Base-by-base conservation (phyloP, 2,797 vertebrate species). In the Anomalospiza imberbis region DNA sequence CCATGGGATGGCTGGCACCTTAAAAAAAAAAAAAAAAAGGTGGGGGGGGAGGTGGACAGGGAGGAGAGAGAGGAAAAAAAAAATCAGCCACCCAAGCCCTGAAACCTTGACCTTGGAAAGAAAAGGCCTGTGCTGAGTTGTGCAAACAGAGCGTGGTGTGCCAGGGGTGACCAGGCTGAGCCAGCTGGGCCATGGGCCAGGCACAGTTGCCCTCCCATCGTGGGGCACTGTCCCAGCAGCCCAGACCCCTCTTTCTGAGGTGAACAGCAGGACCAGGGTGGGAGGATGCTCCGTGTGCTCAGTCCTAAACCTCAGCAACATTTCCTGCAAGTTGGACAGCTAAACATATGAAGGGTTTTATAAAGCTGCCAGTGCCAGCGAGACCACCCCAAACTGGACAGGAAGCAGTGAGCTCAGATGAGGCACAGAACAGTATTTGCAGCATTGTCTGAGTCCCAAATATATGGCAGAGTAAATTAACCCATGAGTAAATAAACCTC, bases 401-500 rank as follows among this genome's bases (percentile, higher is more conserved):
- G 51, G 74, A 55, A 57, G 78, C 36, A 44, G 29, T 3, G 68
- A 51, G 78, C 42, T 66, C 26, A 31, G 45, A 79, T n/a, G 90
- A 93, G 84, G 60, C 48, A 67, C 55, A 84, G 84, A 91, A 83
- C 50, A 65, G 38, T n/a, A 31, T 91, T 73, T 50, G n/a, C 81
- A 67, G 13, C 65, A 58, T 89, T 87, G 70, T 82, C 88, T 42
- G 60, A 73, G 66, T 91, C 84, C 40, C 60, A 86, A 10, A 73
- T 80, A 65, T 6, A 68, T 32, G 67, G 45, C 61, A 78, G 73
- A 84, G 91, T 90, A 86, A 94, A 95, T 93, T 85, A 94, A 93
- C 85, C 45, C 71, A 4, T 77, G 73, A 93, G 88, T 88, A 96
- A 96, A 93, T 88, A 96, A 94, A 79, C 45, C 60, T 61, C 80